These are phyloP conservation scores for Todiramphus chloris DNA, from an alignment of 2,113 vertebrate genomes.

Conservation along the genomic window DNA sequence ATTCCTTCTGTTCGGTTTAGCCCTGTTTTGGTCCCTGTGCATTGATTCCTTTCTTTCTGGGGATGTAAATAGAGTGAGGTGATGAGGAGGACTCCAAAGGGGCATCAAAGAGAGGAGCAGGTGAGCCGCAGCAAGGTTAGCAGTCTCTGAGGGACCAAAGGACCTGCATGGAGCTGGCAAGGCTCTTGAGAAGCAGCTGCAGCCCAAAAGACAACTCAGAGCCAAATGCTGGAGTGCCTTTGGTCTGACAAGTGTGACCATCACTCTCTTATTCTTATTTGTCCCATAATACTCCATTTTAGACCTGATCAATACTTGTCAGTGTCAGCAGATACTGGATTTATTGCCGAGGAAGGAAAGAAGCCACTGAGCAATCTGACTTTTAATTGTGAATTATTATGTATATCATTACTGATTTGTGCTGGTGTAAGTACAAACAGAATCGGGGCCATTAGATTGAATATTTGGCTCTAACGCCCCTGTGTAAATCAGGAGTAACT, in stretches of 20 bases:
- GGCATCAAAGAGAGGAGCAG: neutral
- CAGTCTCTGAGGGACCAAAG: neutral
- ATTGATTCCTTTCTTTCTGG: neutral
- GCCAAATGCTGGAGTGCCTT: neutral
- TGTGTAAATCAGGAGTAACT: neutral
- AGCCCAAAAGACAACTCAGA: neutral
- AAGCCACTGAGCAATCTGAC: neutral
- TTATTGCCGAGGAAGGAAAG: neutral
- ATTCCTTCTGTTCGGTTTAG: neutral
- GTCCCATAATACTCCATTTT: neutral
- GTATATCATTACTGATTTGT: neutral
- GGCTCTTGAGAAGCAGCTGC: neutral
- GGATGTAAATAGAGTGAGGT: neutral
- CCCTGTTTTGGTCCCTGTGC: neutral
- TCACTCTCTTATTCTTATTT: neutral
- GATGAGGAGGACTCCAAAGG: neutral
- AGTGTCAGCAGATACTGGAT: neutral
- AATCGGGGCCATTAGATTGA: neutral
- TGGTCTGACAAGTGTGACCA: neutral
- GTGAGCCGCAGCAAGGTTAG: rapidly evolving
- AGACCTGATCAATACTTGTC: neutral
- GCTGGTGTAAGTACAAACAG: neutral
- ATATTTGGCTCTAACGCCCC: neutral
- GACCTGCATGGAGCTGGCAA: neutral
- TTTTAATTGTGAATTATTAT: neutral